These are phyloP conservation scores for Physella acuta DNA, from an alignment of 1,140 invertebrate genomes.

Conservation along the genomic window DNA sequence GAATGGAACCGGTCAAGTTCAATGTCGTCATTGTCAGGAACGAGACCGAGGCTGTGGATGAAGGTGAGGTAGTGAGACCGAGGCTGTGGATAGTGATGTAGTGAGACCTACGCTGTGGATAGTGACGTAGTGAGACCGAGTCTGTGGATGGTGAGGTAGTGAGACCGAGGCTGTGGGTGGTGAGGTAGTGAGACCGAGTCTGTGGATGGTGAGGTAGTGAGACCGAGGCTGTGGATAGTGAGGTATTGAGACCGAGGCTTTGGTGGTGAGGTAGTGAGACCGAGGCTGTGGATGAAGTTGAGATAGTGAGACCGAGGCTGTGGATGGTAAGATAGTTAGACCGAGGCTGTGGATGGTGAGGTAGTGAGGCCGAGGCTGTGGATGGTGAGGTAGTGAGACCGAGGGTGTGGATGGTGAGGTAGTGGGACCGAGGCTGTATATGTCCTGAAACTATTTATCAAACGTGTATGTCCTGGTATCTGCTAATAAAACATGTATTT, in stretches of 20 bases:
- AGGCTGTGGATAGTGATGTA: not conserved
- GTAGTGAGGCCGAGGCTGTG: too few relatives aligned
- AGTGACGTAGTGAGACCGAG: not conserved
- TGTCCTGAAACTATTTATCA: too few relatives aligned
- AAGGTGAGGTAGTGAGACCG: slow-evolving; percentile 10
- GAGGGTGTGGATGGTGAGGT: too few relatives aligned
- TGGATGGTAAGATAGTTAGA: too few relatives aligned
- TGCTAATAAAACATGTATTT: too few relatives aligned
- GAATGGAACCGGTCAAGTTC: slow-evolving; percentile 1
- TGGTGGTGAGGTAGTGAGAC: too few relatives aligned
- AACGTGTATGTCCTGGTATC: too few relatives aligned
- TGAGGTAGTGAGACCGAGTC: not conserved
- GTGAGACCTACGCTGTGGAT: not conserved
- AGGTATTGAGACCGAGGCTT: not conserved
- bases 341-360: too few relatives aligned
- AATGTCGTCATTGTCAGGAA: slow-evolving; percentile 15
- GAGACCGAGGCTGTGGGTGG: not conserved
- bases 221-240: not conserved
- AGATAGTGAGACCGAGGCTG: too few relatives aligned
- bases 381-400: too few relatives aligned
- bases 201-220: not conserved
- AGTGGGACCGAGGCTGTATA: too few relatives aligned
- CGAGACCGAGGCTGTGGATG: slow-evolving; percentile 3
- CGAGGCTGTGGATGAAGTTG: too few relatives aligned
- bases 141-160: not conserved